A percentile compares a stretch with the other conserved stretches of the same genome.
Evolutionary conservation across 2,797 vertebrate genomes (phyloP).

Genomic region (Anguilla marmorata): DNA sequence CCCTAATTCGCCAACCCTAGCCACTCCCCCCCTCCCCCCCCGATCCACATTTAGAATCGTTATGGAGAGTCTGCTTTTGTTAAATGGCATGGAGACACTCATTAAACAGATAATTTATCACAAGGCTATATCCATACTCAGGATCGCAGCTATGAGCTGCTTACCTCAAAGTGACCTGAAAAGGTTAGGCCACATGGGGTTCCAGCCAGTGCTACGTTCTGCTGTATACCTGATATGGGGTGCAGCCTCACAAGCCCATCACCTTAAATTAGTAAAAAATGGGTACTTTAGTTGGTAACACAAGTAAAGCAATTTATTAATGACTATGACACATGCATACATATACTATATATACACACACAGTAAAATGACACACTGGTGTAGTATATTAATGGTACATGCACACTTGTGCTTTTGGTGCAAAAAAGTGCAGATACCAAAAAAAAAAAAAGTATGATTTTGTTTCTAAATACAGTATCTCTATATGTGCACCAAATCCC

Average conservation of each 20-base stretch:
- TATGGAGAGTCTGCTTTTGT: slow-evolving; percentile 7
- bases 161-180: background rate
- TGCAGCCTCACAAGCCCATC: background rate
- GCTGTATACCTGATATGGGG: background rate
- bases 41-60: slow-evolving; percentile 9
- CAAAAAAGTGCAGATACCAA: too few relatives aligned
- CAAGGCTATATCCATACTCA: background rate
- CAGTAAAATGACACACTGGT: background rate
- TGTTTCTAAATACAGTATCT: too few relatives aligned
- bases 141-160: background rate
- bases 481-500: too few relatives aligned
- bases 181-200: background rate
- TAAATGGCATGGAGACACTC: background rate
- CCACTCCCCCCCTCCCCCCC: background rate
- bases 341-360: background rate
- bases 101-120: slow-evolving; percentile 11
- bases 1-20: background rate
- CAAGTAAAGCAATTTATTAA: background rate
- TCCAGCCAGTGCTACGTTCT: background rate
- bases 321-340: background rate
- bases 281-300: background rate
- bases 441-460: too few relatives aligned
- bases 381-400: background rate
- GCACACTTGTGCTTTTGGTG: background rate
- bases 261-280: background rate